Evolutionary conservation across 2,113 vertebrate genomes (phyloP).

Genomic region (Lonchura striata): DNA sequence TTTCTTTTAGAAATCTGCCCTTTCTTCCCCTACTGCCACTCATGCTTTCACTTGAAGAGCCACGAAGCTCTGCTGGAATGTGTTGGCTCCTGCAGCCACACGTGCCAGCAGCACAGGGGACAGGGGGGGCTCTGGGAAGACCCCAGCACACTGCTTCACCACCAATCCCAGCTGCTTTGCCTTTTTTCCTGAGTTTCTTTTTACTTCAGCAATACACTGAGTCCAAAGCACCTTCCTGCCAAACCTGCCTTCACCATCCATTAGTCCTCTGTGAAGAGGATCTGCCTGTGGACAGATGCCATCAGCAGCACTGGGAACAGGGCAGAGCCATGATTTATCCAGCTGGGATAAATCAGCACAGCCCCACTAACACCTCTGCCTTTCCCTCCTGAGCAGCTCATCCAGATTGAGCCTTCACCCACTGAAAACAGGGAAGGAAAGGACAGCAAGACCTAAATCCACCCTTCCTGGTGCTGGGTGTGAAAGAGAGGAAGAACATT

Average conservation of each 20-base stretch:
- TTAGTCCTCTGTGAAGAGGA: neutral
- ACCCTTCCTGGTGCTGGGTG: neutral
- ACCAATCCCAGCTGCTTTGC: neutral
- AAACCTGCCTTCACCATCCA: neutral
- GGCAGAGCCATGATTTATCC: neutral
- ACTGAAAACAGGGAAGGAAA: neutral
- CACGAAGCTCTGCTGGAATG: rapidly evolving
- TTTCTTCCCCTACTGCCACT: neutral
- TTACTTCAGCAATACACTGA: neutral
- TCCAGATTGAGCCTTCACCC: neutral
- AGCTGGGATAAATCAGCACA: neutral
- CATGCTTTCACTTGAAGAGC: neutral
- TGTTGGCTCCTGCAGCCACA: rapidly evolving
- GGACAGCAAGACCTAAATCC: neutral
- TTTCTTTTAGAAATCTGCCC: neutral
- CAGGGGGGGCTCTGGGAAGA: neutral
- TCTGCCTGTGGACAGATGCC: neutral
- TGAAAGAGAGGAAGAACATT: neutral
- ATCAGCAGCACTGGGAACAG: neutral
- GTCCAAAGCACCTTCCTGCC: neutral
- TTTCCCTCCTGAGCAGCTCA: neutral
- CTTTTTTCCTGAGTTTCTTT: neutral
- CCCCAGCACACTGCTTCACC: neutral
- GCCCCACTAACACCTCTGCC: neutral
- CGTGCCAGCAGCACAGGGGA: neutral